Conservation (phyloP, 2,113 vertebrate species). For the Hemiscyllium ocellatum region DNA sequence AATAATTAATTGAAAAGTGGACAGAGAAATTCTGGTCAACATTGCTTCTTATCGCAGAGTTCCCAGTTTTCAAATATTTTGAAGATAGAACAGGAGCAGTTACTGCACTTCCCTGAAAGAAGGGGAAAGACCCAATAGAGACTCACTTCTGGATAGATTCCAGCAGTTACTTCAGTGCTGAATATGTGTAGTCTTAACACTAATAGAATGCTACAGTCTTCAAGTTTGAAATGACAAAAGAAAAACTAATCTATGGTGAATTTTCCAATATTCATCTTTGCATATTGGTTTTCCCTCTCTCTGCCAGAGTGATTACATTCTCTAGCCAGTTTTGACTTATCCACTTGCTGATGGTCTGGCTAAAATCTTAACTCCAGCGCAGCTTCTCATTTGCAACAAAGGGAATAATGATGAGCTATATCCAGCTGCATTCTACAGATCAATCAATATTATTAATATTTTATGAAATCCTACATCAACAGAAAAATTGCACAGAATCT, state of each 20-base stretch:
- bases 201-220: neutral
- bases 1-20: neutral
- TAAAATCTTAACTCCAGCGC: neutral
- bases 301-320: neutral
- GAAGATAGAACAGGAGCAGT: neutral
- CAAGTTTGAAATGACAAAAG: neutral
- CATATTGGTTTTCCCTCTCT: neutral
- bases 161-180: neutral
- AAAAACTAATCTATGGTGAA: neutral
- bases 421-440: neutral
- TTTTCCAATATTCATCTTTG: neutral
- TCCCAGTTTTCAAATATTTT: neutral
- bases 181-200: neutral
- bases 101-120: neutral
- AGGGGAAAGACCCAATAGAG: neutral
- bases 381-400: slow-evolving; percentile 3
- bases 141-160: neutral
- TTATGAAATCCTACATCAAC: slow-evolving; percentile 30
- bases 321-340: neutral
- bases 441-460: slow-evolving; percentile 33
- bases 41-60: neutral
- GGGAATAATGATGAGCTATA: slow-evolving; percentile 16
- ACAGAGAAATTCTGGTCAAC: neutral
- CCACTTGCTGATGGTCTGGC: neutral
- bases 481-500: neutral